Percentiles rank a stretch among this genome's conserved stretches.
Evolutionary conservation across 2,797 vertebrate species (phyloP).

Genomic region (Clamator glandarius): DNA sequence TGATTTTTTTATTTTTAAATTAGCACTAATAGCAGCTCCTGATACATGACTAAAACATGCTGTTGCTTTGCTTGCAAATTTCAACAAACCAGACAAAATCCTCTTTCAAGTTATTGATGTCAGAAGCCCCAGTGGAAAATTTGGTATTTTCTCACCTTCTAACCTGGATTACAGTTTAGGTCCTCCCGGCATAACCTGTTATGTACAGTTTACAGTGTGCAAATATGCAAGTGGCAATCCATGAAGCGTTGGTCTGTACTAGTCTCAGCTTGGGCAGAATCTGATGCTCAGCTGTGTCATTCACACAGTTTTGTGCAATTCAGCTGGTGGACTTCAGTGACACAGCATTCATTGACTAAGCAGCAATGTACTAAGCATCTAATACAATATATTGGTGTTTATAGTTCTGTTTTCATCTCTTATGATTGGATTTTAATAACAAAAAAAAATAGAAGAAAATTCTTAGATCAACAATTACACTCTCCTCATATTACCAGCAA

Average conservation of each 20-base stretch:
- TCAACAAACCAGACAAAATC: background rate
- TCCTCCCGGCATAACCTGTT: background rate
- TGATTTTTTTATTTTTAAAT: background rate
- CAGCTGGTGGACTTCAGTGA: background rate
- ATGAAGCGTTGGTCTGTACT: rapidly evolving
- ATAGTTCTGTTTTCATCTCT: background rate
- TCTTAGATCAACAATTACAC: background rate
- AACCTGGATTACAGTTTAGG: background rate
- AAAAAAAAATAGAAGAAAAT: slow-evolving; percentile 11
- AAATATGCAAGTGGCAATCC: background rate
- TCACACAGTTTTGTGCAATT: background rate
- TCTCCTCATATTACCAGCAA: background rate
- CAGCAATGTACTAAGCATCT: background rate
- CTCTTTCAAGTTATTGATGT: background rate
- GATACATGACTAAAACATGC: background rate
- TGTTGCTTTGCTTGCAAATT: background rate
- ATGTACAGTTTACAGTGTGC: background rate
- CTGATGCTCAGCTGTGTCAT: background rate
- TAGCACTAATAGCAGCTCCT: background rate
- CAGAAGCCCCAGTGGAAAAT: background rate
- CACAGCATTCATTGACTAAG: background rate
- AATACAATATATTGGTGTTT: background rate
- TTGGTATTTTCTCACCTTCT: background rate
- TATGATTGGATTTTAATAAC: background rate
- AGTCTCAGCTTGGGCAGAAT: background rate